Evolutionary conservation across 1,140 invertebrate genomes (phyloP), one percentile per base, ranked within the genome.

Genomic region (Propsilocerus akamusi): DNA sequence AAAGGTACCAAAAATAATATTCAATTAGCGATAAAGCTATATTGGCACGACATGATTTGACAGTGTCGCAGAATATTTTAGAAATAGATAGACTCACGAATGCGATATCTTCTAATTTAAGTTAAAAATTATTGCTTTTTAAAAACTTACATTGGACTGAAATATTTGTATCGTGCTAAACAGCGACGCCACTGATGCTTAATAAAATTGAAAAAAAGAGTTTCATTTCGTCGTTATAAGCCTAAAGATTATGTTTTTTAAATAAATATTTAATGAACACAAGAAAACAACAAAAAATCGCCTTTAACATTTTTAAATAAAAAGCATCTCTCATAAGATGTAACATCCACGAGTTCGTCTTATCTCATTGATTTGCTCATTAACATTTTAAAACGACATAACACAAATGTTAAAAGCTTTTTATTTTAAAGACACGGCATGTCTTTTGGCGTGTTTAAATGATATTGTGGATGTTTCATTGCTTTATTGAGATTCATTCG

Each of bases 251-350:
- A 41, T 41, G 34, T 41, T 41, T 41, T 41, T 41, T 20, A 20
- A 41, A n/a, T n/a, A n/a, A n/a, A 41, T 41, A 41, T 41, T 41
- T 41, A 41, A 41, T 41, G 34, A 41, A 41, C 34, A 41, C 17
- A 41, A 14, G 20, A 37, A 37, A 14, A 5, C 17, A 20, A 17
- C 17, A 41, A 41, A 20, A 41, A 41, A 41, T 41, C 1, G 34
- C 17, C 22, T 41, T 41, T 41, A 41, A 41, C 22, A 41, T 41
- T 41, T 41, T 41, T 10, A 41, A 41, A 41, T 41, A 41, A 41
- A 41, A 37, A 30, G 28, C 28, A 30, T 30, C 28, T 30, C 6
- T 30, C 28, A 30, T 30, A 30, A 37, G 34, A 41, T 41, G 17
- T 41, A 41, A 41, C 17, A 17, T 4, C 14, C 17, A 4, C 22